phyloP scores from a whole-genome alignment of 2,113 vertebrate species.

The Potamarius usumacintae region DNA sequence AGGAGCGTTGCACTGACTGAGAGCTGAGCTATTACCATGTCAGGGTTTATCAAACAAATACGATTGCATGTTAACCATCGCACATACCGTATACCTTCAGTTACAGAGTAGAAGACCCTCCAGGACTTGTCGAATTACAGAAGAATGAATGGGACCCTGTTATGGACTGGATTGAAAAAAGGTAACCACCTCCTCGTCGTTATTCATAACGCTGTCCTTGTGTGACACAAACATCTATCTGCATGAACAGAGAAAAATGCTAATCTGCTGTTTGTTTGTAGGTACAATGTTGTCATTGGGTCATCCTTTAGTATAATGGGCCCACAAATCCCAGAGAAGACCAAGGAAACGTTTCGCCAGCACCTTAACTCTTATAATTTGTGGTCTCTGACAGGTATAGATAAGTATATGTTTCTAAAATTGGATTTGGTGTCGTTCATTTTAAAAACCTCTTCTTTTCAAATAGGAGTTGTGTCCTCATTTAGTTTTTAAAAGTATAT shows the following conservation, averaged over 20 bases:
- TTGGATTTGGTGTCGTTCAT: background rate
- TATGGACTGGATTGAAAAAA: constrained; percentile 87
- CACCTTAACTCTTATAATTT: constrained; percentile 89
- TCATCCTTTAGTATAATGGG: constrained; percentile 90
- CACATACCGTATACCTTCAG: constrained; percentile 65
- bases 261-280: constrained; percentile 51
- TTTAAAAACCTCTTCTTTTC: background rate
- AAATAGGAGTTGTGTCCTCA: background rate
- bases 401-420: background rate
- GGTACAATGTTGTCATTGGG: constrained; percentile 86
- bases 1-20: background rate
- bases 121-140: constrained; percentile 88
- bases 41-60: background rate
- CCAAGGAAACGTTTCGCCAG: constrained; percentile 82
- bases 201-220: background rate
- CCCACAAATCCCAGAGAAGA: constrained; percentile 83
- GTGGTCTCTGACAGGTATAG: constrained; percentile 91
- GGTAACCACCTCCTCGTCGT: constrained; percentile 66
- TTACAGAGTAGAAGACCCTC: constrained; percentile 93
- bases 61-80: background rate
- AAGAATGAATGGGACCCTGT: constrained; percentile 93
- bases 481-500: too few relatives aligned
- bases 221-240: background rate
- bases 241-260: background rate
- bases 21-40: background rate